phyloP scores from a whole-genome alignment of 2,113 vertebrate species.

The Machaerirhynchus nigripectus region DNA sequence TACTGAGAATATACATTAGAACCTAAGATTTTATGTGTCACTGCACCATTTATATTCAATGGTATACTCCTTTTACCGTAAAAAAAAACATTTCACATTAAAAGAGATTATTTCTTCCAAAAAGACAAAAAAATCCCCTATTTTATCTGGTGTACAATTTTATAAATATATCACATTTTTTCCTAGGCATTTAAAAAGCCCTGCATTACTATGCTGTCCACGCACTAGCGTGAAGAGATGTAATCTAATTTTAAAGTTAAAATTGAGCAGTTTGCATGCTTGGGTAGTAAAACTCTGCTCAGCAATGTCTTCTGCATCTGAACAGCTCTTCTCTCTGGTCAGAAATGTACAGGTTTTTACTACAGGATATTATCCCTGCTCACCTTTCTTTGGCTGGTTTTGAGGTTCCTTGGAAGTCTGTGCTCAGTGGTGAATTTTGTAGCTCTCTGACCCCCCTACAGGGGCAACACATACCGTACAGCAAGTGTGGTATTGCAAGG shows the following conservation, averaged over 20 bases:
- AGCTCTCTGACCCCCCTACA: not conserved
- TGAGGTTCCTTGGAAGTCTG: not conserved
- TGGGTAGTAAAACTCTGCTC: not conserved
- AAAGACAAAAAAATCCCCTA: not conserved
- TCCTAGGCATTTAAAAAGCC: not conserved
- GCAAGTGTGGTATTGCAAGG: not conserved
- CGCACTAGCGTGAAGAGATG: not conserved
- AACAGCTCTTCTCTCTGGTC: not conserved
- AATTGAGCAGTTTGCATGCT: not conserved
- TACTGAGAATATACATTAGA: not conserved
- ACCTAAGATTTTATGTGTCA: not conserved
- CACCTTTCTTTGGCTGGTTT: not conserved
- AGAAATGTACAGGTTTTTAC: not conserved
- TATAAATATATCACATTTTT: not conserved
- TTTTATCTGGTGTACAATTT: not conserved
- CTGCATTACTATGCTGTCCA: not conserved
- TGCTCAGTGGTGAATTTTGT: not conserved
- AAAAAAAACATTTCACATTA: not conserved
- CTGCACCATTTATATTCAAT: not conserved
- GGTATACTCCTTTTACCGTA: not conserved
- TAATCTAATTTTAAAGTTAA: not conserved
- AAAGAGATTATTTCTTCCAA: not conserved
- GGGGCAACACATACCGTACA: not conserved
- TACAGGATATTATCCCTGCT: not conserved
- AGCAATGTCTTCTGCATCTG: not conserved